Conservation (phyloP, 2,113 vertebrate species). For the Aviceda subcristata region DNA sequence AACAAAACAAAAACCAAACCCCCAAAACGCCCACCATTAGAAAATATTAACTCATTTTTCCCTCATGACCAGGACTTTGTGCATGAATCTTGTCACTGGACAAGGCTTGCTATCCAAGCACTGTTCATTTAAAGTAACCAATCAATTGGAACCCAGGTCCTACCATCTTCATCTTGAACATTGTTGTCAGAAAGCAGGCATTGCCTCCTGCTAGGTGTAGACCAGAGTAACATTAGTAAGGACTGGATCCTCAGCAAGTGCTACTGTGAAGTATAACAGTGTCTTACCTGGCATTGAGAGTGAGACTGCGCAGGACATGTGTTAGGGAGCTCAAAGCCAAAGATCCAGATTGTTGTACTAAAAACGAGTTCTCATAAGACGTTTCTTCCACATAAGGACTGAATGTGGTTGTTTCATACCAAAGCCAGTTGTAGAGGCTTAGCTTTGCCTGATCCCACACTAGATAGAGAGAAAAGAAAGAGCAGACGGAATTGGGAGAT, state of each 20-base stretch:
- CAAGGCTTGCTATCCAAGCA: background rate
- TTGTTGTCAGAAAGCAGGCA: background rate
- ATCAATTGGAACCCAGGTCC: background rate
- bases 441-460: slow-evolving; percentile 98
- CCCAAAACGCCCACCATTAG: background rate
- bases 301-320: slow-evolving; percentile 90
- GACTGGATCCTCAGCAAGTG: background rate
- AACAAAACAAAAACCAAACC: background rate
- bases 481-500: background rate
- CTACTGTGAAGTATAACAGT: background rate
- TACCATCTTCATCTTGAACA: background rate
- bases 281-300: slow-evolving; percentile 88
- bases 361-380: slow-evolving; percentile 93
- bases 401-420: slow-evolving; percentile 96
- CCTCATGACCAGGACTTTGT: background rate
- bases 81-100: background rate
- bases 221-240: background rate
- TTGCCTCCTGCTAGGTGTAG: background rate
- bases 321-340: slow-evolving; percentile 90
- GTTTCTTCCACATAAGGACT: slow-evolving; percentile 92
- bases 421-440: slow-evolving; percentile 96
- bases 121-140: background rate
- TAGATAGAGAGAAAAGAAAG: slow-evolving; percentile 49
- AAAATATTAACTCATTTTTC: background rate
- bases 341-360: slow-evolving; percentile 90